These are phyloP conservation scores for Lasioglossum leucozonium DNA, from an alignment of 2,888 invertebrate genomes.

Conservation along the genomic window DNA sequence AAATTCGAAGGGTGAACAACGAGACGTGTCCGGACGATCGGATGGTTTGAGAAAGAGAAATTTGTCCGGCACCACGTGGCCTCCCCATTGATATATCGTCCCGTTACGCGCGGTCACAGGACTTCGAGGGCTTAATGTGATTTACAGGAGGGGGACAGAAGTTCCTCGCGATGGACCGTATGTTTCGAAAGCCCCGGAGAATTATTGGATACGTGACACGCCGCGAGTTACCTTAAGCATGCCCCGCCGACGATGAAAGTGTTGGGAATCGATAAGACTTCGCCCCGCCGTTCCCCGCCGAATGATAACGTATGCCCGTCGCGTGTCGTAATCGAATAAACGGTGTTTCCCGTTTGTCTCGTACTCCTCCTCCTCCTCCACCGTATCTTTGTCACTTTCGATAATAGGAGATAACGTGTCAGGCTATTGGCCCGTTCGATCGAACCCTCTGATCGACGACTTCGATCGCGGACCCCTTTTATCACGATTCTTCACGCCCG, in stretches of 20 bases:
- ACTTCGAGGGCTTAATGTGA: conserved; percentile 72
- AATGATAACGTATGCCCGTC: conserved; percentile 23
- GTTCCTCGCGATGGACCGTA: conserved; percentile 70
- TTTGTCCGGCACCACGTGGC: conserved; percentile 54
- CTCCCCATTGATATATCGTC: conserved; percentile 66
- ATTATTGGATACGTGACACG: conserved; percentile 72
- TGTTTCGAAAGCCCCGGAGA: conserved; percentile 70
- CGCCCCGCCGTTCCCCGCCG: conserved; percentile 15
- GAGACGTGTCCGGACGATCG: background rate
- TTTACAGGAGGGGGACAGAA: conserved; percentile 71
- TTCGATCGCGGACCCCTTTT: background rate
- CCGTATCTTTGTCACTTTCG: background rate
- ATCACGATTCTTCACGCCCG: background rate
- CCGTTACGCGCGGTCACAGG: conserved; percentile 65
- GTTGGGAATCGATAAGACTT: conserved; percentile 49
- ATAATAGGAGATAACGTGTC: conserved; percentile 1
- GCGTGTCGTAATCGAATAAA: conserved; percentile 37
- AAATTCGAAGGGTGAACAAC: conserved; percentile 3
- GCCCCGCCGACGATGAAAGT: conserved; percentile 49
- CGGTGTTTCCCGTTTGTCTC: background rate
- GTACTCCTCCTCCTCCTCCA: background rate
- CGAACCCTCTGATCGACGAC: background rate
- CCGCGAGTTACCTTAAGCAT: conserved; percentile 59
- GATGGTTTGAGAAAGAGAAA: conserved; percentile 53
- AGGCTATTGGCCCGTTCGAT: background rate